Evolutionary conservation across 2,797 vertebrate species (phyloP), one percentile per base, ranked within the genome.

Genomic region (Lithobates sylvaticus): DNA sequence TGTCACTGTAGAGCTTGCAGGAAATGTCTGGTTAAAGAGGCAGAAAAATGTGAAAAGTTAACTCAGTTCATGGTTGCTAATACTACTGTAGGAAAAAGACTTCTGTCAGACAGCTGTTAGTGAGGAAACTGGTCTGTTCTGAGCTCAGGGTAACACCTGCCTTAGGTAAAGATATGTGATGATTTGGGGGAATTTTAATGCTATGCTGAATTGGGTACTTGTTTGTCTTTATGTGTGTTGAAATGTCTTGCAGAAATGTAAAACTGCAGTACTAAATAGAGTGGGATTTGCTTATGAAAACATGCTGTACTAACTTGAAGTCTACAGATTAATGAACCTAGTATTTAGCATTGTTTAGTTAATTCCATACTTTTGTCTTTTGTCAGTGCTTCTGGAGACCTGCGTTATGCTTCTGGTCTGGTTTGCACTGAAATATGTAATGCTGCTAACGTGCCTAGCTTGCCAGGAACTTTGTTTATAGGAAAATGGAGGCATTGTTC

Each of bases 121-220:
- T 27, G 5, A 67, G 89, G 91, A 92, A 91, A 88, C 89, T 92
- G 90, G 91, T 92, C 89, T 94, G 93, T 69, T 81, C 90, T 94
- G 92, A 91, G 92, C 94, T 96, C 94, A 94, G 94, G 94, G 92
- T 93, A 94, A 93, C 92, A 91, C 90, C 92, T 93, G 93, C 93
- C 92, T 94, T 94, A 94, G 94, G 93, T 91, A 92, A 91, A 80
- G 15, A 78, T 73, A 72, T 68, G 61, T 65, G 68, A 64, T n/a
- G 71, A 65, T 78, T 78, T 54, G 42, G 71, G 39, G 74, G 64
- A 68, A 34, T 74, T 44, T 75, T 42, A 9, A 78, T 71, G 86
- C 81, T 79, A 50, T 73, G 23, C 26, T 69, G 61, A 64, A 73
- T 75, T n/a, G 50, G 76, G 81, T 78, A 72, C 86, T 84, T 54